phyloP scores from a whole-genome alignment of 2,113 vertebrate genomes.

The Cyanoramphus novaezelandiae region DNA sequence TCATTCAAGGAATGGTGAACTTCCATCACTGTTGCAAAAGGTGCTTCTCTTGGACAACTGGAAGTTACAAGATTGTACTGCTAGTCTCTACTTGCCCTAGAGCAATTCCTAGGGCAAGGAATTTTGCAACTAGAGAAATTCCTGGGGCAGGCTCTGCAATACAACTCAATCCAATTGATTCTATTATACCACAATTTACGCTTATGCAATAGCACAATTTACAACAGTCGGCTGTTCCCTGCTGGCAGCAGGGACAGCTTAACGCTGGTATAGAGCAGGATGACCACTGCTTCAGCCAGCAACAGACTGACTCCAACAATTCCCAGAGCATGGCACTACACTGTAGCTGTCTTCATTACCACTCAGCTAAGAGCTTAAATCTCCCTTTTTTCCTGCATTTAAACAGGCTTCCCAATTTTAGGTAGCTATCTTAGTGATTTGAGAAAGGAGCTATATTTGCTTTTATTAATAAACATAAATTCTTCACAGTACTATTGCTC shows the following conservation, averaged over 20 bases:
- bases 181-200: background rate
- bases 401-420: background rate
- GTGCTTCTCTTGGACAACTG: background rate
- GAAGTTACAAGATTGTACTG: fast-evolving
- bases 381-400: background rate
- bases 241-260: background rate
- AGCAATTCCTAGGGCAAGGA: background rate
- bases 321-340: background rate
- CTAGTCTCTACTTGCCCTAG: background rate
- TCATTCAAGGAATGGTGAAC: background rate
- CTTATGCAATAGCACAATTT: background rate
- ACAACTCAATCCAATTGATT: background rate
- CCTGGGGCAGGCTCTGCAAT: background rate
- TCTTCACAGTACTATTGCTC: background rate
- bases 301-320: background rate
- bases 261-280: background rate
- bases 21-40: fast-evolving
- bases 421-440: fast-evolving
- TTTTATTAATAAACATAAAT: background rate
- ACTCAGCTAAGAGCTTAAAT: background rate
- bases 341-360: fast-evolving
- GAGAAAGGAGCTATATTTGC: fast-evolving
- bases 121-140: background rate
- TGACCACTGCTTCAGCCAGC: background rate
- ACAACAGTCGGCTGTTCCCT: background rate